A percentile compares a stretch with the other conserved stretches of the same genome.
These are phyloP conservation scores for Aleiodes sp. DNA, from an alignment of 1,140 invertebrate genomes.

Conservation along the genomic window DNA sequence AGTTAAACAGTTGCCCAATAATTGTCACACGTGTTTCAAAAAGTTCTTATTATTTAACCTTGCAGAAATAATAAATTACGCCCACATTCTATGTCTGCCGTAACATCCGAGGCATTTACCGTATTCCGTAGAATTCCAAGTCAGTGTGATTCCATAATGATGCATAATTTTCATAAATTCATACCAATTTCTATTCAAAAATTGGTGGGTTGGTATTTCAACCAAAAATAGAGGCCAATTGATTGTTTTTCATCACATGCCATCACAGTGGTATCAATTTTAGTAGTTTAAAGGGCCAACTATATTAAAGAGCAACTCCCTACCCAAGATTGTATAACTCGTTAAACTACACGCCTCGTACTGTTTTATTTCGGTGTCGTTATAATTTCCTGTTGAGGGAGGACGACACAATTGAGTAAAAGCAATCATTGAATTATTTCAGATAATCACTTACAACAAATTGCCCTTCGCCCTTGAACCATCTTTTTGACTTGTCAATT, in stretches of 20 bases:
- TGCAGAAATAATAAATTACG: neutral
- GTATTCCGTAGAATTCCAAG: neutral
- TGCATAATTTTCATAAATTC: neutral
- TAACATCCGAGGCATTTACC: neutral
- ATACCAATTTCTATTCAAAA: neutral
- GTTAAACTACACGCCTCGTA: neutral
- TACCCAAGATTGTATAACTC: conserved; percentile 14
- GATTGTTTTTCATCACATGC: neutral
- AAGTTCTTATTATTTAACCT: neutral
- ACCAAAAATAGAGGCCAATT: too few relatives aligned
- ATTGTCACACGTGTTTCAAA: neutral
- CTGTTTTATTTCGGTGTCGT: conserved; percentile 31
- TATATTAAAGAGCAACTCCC: neutral
- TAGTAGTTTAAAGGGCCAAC: neutral
- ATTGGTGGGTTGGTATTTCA: too few relatives aligned
- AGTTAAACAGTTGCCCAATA: neutral
- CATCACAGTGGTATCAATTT: neutral
- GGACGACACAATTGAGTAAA: conserved; percentile 44
- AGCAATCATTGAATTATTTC: conserved; percentile 47
- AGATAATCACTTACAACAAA: conserved; percentile 40
- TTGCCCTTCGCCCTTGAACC: conserved; percentile 46
- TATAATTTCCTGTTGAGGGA: conserved; percentile 39
- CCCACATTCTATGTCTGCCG: neutral
- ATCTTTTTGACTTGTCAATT: conserved; percentile 38
- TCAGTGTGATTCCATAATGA: neutral